phyloP scores from a whole-genome alignment of 2,797 vertebrate species.

The Pipistrellus pygmaeus region DNA sequence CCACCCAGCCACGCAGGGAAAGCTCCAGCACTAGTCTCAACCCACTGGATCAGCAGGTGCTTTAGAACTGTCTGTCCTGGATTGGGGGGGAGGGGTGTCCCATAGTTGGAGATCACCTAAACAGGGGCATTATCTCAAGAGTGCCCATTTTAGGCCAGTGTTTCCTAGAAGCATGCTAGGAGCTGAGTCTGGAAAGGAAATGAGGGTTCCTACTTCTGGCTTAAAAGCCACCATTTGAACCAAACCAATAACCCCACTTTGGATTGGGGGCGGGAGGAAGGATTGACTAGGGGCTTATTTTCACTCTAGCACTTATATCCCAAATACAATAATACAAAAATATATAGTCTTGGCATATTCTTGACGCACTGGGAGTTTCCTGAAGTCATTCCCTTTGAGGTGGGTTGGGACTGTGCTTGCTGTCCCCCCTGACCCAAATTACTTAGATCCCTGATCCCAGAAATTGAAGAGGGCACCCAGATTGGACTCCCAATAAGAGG shows the following conservation, averaged over 20 bases:
- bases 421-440: not conserved
- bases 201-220: not conserved
- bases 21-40: not conserved
- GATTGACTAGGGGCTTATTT: not conserved
- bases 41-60: not conserved
- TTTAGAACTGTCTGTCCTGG: not conserved
- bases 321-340: not conserved
- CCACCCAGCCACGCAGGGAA: not conserved
- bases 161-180: not conserved
- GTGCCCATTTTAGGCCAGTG: not conserved
- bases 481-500: not conserved
- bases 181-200: not conserved
- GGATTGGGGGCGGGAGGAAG: not conserved
- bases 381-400: not conserved
- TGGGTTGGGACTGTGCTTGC: not conserved
- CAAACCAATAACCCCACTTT: not conserved
- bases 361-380: not conserved
- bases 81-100: not conserved
- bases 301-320: not conserved
- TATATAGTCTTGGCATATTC: not conserved
- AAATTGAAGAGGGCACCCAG: not conserved
- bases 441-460: not conserved
- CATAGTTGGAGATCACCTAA: not conserved
- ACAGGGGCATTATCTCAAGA: not conserved
- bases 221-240: not conserved